A percentile compares a stretch with the other conserved stretches of the same genome.
Evolutionary conservation across 2,797 vertebrate genomes (phyloP).

Genomic region (Echeneis naucrates): DNA sequence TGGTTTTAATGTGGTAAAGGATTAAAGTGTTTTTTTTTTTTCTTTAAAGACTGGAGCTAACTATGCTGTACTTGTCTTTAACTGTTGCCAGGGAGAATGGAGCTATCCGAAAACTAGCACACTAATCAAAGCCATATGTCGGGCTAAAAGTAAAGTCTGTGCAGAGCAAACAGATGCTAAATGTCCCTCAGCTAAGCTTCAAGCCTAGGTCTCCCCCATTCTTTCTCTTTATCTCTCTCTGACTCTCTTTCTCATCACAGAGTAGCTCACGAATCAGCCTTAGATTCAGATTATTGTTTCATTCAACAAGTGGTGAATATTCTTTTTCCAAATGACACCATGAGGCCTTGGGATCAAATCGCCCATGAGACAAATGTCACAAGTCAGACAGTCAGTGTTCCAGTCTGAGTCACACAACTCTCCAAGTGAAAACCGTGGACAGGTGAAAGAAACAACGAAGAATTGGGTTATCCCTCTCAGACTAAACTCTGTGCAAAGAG

Average conservation of each 20-base stretch:
- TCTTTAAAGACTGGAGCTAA: conserved; percentile 59
- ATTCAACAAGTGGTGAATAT: conserved; percentile 48
- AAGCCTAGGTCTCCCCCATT: conserved; percentile 44
- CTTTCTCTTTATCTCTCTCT: neutral
- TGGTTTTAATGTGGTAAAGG: conserved; percentile 55
- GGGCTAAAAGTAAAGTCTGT: conserved; percentile 79
- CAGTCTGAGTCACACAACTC: conserved; percentile 24
- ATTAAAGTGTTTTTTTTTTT: conserved; percentile 54
- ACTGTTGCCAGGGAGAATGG: conserved; percentile 71
- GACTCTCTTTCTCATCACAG: conserved; percentile 48
- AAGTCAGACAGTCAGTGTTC: conserved; percentile 47
- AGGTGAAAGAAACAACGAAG: conserved; percentile 65
- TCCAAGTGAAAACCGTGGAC: conserved; percentile 47
- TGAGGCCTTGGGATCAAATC: conserved; percentile 60
- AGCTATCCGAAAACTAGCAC: conserved; percentile 73
- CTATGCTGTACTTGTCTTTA: conserved; percentile 78
- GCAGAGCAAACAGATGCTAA: conserved; percentile 78
- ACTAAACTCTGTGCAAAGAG: conserved; percentile 57
- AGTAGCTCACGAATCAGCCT: conserved; percentile 74
- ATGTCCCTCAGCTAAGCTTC: conserved; percentile 73
- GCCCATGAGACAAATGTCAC: conserved; percentile 49
- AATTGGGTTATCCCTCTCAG: conserved; percentile 48
- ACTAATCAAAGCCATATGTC: conserved; percentile 86
- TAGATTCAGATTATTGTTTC: conserved; percentile 71
- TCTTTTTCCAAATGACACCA: conserved; percentile 63